Percentiles rank a stretch among this genome's conserved stretches.
These are phyloP conservation scores for Ictalurus punctatus DNA, from an alignment of 2,113 vertebrate genomes.

Conservation along the genomic window DNA sequence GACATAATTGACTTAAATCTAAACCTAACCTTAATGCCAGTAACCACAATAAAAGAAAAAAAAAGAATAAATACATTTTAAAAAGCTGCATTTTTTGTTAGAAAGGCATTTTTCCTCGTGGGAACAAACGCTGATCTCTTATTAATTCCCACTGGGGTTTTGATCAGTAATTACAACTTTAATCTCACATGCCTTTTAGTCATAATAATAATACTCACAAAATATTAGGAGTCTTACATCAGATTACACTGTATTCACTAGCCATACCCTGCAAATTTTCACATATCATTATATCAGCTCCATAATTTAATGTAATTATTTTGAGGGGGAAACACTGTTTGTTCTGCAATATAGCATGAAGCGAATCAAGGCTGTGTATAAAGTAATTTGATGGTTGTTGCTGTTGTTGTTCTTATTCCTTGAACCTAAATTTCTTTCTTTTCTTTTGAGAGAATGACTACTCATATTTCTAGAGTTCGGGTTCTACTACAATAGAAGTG, in stretches of 20 bases:
- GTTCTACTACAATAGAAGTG: neutral
- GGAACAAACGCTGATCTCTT: constrained; percentile 13
- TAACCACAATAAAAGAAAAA: neutral
- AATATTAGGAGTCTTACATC: constrained; percentile 57
- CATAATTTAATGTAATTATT: constrained; percentile 63
- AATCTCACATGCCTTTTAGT: constrained; percentile 32
- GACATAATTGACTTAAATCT: neutral
- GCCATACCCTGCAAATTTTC: constrained; percentile 55
- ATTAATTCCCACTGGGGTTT: neutral
- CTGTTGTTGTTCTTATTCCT: constrained; percentile 65
- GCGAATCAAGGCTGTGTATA: constrained; percentile 58
- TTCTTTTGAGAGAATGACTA: constrained; percentile 11
- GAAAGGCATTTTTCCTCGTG: neutral
- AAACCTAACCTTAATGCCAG: neutral
- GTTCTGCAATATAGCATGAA: constrained; percentile 59
- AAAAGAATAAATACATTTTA: too few species aligned
- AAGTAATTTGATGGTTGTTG: constrained; percentile 60
- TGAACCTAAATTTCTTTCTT: constrained; percentile 49
- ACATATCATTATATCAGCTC: constrained; percentile 60
- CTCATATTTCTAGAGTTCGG: constrained; percentile 34
- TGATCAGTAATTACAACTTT: constrained; percentile 20
- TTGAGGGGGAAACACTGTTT: constrained; percentile 61
- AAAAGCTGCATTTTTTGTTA: neutral
- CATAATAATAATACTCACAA: constrained; percentile 49
- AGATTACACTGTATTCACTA: constrained; percentile 70